Evolutionary conservation across 2,113 vertebrate genomes (phyloP), one percentile per base, ranked within the genome.

Genomic region (Macquaria australasica): DNA sequence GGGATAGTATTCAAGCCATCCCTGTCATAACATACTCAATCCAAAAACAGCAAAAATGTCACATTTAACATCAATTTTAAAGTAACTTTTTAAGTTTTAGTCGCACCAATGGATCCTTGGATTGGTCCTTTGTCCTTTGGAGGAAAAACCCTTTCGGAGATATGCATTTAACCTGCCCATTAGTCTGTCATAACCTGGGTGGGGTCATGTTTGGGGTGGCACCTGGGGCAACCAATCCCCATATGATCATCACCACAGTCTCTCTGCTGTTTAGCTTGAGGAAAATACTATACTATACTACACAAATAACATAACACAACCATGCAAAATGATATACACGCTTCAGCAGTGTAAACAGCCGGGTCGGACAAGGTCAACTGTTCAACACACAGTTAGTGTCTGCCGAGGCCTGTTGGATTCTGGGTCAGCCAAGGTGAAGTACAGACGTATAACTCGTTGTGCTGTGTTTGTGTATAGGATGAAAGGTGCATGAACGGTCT

Each of bases 331-430:
- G 53, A 75, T 41, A 55, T 1, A 2, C 28, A 23, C 2, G 1
- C n/a, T 63, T 31, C 50, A 5, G 39, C 39, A 59, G 76, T 67
- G 79, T 84, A 80, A 88, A 86, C 64, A 88, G 6, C 11, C 1
- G 0, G 79, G 71, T 88, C 88, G 85, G 34, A 81, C 39, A 5
- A 84, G 84, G 82, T 86, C 86, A 82, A 0, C 62, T 25, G 37
- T 21, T 81, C 41, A 31, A 31, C 28, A 10, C 56, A 75, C n/a
- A 79, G 70, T 23, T 45, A 43, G 10, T 41, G 79, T 83, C 69
- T 83, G 25, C 68, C 23, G 63, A 82, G 73, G 60, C 86, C 39
- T 79, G 87, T 66, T 60, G 37, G 11, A 50, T 43, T 59, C 41
- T 56, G 60, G 77, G 86, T 82, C 28, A 82, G 45, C 14, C 18